Evolutionary conservation across 2,888 invertebrate species (phyloP), one percentile per base, ranked within the genome.

Genomic region (Campoplex nolae): DNA sequence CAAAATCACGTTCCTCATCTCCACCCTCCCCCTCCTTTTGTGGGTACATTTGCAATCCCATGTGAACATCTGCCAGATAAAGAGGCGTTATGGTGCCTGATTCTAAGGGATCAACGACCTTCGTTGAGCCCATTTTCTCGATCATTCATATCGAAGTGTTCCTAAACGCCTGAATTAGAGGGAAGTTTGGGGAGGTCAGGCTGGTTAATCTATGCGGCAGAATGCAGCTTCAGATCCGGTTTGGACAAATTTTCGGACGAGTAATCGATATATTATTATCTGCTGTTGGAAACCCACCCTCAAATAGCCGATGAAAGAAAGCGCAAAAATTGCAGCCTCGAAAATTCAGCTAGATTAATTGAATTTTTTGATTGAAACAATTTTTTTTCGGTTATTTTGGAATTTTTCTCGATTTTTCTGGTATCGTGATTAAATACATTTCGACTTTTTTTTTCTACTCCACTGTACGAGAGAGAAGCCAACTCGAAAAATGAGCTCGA

Each of bases 241-340:
- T 42, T 45, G 11, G 23, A 45, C 68, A 45, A 45, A 45, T 68
- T 70, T 48, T 28, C 23, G 11, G 45, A 68, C n/a, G n/a, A 42
- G 70, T 48, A 70, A 48, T 70, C 70, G 70, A 70, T 48, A 13
- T 48, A 28, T n/a, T n/a, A n/a, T n/a, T n/a, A n/a, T 28, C 11
- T 7, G 51, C 51, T 51, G n/a, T n/a, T 51, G 51, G 51, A 51
- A 51, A n/a, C 4, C n/a, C 18, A n/a, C 51, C 51, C 51, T 51
- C 7, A 51, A 51, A 51, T 51, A 16, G 3, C 16, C 16, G 16
- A 3, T 48, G 11, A 48, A 16, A 3, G 16, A 16, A 16, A 16
- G 9, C 2, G 16, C 48, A 48, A 3, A 16, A 48, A n/a, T n/a
- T n/a, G n/a, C n/a, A n/a, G n/a, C n/a, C n/a, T n/a, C n/a, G n/a